phyloP scores from a whole-genome alignment of 2,888 invertebrate species.

The Ophraella communa region DNA sequence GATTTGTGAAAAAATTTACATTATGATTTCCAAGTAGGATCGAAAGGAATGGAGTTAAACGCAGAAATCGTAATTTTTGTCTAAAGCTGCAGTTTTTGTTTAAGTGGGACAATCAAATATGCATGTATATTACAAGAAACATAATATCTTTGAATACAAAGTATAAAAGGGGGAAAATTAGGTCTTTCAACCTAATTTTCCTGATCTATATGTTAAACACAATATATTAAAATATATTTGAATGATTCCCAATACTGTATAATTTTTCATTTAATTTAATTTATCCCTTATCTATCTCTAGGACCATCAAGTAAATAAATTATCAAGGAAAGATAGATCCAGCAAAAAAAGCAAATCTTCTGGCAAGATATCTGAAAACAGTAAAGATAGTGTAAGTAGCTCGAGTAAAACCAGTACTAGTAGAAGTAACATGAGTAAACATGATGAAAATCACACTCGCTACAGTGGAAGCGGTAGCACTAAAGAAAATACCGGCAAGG shows the following conservation, averaged over 20 bases:
- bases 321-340: not conserved
- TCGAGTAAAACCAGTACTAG: constrained; percentile 16
- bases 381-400: constrained; percentile 12
- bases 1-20: no score
- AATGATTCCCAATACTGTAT: not conserved
- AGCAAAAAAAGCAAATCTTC: not conserved
- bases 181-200: no score
- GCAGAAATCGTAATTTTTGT: no score
- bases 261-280: not conserved
- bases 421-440: constrained; percentile 9
- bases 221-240: no score
- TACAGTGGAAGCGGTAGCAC: constrained; percentile 1
- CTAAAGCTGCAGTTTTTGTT: no score
- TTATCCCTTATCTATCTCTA: not conserved
- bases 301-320: not conserved
- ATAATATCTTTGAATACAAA: no score
- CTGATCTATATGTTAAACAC: no score
- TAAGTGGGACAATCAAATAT: no score
- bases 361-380: constrained; percentile 1
- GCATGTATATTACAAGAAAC: no score
- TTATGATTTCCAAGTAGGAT: no score
- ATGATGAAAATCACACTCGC: not conserved
- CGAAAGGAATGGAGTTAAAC: no score
- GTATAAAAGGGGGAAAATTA: no score
- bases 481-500: constrained; percentile 16